Percentiles rank a stretch among this genome's conserved stretches.
Conservation (phyloP, 2,888 invertebrate genomes). For the Aporophyla lueneburgensis region DNA sequence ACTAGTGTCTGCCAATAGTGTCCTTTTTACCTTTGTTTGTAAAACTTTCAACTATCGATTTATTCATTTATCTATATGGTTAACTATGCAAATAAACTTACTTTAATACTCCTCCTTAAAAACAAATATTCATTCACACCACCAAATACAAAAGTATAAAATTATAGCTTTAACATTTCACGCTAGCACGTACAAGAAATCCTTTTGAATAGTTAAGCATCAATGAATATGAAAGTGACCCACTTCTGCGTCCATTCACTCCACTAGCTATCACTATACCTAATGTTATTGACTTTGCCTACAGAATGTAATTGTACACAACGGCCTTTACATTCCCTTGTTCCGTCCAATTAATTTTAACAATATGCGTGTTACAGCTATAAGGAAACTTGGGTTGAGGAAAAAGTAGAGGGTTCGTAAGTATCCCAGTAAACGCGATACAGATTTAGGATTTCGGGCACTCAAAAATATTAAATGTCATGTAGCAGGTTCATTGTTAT, state of each 20-base stretch:
- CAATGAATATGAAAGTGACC: constrained; percentile 54
- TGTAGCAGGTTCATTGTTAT: background rate
- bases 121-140: background rate
- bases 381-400: constrained; percentile 24
- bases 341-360: constrained; percentile 49
- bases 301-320: constrained; percentile 36
- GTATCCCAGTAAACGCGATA: constrained; percentile 6
- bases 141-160: background rate
- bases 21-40: constrained; percentile 46
- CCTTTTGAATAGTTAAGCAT: constrained; percentile 48
- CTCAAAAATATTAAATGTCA: constrained; percentile 20
- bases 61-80: constrained; percentile 25
- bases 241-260: constrained; percentile 33
- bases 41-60: constrained; percentile 43
- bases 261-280: constrained; percentile 18
- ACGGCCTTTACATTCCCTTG: constrained; percentile 22
- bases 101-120: background rate
- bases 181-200: constrained; percentile 40
- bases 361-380: constrained; percentile 35
- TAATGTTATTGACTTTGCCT: constrained; percentile 44
- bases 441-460: constrained; percentile 5
- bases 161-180: constrained; percentile 25
- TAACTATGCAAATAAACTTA: background rate
- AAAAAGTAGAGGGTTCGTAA: constrained; percentile 18
- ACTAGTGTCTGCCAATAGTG: constrained; percentile 47